phyloP scores from a whole-genome alignment of 2,888 invertebrate species.

The Calliphora vomitoria region DNA sequence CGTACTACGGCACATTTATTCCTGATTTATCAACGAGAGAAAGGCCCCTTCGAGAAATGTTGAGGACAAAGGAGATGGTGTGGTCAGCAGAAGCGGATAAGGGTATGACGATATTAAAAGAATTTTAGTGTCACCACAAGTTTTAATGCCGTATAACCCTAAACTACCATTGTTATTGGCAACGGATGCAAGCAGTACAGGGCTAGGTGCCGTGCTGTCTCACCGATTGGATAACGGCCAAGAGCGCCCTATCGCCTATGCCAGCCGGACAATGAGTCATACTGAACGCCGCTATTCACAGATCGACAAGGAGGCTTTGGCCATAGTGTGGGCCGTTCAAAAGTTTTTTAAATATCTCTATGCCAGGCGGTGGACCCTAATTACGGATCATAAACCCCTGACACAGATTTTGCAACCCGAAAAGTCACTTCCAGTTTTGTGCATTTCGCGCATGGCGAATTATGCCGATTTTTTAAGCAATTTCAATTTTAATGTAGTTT shows the following conservation, averaged over 20 bases:
- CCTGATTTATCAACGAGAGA: conserved; percentile 7
- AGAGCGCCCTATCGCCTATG: conserved; percentile 52
- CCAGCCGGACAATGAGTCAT: conserved; percentile 55
- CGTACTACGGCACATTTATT: conserved; percentile 32
- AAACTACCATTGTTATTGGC: conserved; percentile 39
- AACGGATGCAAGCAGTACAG: conserved; percentile 23
- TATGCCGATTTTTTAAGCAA: background rate
- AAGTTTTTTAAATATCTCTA: background rate
- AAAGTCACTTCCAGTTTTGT: background rate
- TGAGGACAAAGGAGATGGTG: background rate
- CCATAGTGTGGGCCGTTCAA: conserved; percentile 1
- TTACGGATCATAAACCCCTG: background rate
- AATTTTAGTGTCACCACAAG: conserved; percentile 21
- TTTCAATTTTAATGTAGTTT: background rate
- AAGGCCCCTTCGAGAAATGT: conserved; percentile 28
- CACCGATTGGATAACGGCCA: conserved; percentile 39
- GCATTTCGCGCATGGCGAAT: background rate
- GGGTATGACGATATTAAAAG: background rate
- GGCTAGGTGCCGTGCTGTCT: conserved; percentile 7
- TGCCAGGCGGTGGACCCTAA: background rate
- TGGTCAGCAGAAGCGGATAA: conserved; percentile 22
- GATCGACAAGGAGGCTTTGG: conserved; percentile 1
- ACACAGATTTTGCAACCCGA: background rate
- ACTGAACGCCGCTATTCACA: background rate
- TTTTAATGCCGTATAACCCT: conserved; percentile 32